Conservation (phyloP, 1,140 invertebrate genomes). For the Drosophila ficusphila region DNA sequence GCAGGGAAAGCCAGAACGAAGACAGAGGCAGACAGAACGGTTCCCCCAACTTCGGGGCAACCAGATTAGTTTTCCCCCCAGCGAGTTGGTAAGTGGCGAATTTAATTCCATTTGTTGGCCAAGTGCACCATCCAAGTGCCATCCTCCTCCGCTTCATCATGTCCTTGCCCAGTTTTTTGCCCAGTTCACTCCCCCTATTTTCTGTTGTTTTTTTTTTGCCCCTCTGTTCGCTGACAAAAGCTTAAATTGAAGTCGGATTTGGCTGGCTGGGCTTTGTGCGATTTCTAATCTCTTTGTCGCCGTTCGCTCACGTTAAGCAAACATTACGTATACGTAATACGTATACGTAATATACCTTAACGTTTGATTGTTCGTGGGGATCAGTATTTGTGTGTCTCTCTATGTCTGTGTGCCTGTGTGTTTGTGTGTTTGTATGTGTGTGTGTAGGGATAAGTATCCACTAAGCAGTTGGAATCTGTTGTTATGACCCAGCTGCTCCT, state of each 20-base stretch:
- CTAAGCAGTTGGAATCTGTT: slow-evolving; percentile 79
- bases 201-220: background rate
- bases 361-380: slow-evolving; percentile 44
- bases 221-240: slow-evolving; percentile 31
- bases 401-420: background rate
- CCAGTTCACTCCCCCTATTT: too few species aligned
- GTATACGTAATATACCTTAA: slow-evolving; percentile 56
- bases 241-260: slow-evolving; percentile 47
- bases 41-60: slow-evolving; percentile 20
- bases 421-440: background rate
- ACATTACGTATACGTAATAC: slow-evolving; percentile 72
- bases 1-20: background rate
- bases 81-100: slow-evolving; percentile 25
- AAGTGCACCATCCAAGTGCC: slow-evolving; percentile 7
- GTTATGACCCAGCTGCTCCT: slow-evolving; percentile 51
- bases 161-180: too few species aligned
- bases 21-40: background rate
- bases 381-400: background rate
- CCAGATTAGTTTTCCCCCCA: slow-evolving; percentile 30
- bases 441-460: slow-evolving; percentile 69
- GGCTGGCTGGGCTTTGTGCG: slow-evolving; percentile 41
- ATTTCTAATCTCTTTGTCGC: slow-evolving; percentile 60
- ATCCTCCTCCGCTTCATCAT: background rate
- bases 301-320: slow-evolving; percentile 64
- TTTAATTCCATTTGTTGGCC: slow-evolving; percentile 43